A percentile compares a stretch with the other conserved stretches of the same genome.
Evolutionary conservation across 2,113 vertebrate species (phyloP).

Genomic region (Axis porcinus): DNA sequence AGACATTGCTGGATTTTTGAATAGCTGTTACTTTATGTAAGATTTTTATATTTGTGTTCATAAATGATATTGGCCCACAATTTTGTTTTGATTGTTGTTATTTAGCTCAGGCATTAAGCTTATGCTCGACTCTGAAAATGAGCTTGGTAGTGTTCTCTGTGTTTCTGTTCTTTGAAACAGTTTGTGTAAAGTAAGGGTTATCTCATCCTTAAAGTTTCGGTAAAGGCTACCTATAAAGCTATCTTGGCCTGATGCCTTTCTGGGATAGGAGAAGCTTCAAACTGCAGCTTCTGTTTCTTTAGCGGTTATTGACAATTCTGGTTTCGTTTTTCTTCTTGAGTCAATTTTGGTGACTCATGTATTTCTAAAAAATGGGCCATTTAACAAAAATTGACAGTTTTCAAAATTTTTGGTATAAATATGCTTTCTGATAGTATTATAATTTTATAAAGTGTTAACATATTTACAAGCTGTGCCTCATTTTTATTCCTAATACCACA

Average conservation of each 20-base stretch:
- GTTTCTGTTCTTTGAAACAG: constrained; percentile 28
- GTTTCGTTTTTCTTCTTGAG: constrained; percentile 31
- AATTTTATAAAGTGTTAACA: background rate
- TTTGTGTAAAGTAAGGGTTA: constrained; percentile 6
- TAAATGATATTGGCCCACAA: background rate
- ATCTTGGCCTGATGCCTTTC: background rate
- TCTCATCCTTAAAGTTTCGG: background rate
- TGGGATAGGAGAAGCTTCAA: background rate
- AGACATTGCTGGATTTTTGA: background rate
- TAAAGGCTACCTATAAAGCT: background rate
- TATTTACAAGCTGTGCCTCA: background rate
- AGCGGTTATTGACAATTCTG: background rate
- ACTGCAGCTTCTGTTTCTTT: constrained; percentile 1
- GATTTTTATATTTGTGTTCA: constrained; percentile 10
- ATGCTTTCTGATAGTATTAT: background rate
- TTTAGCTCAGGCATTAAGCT: background rate
- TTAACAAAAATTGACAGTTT: background rate
- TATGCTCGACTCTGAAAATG: background rate
- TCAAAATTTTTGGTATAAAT: background rate
- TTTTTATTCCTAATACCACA: background rate
- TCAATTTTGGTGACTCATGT: background rate
- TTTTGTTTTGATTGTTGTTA: background rate
- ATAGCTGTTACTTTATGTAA: background rate
- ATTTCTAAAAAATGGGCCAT: background rate
- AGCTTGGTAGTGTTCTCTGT: background rate